Evolutionary conservation across 2,888 invertebrate genomes (phyloP).

Genomic region (Cheilosia variabilis): DNA sequence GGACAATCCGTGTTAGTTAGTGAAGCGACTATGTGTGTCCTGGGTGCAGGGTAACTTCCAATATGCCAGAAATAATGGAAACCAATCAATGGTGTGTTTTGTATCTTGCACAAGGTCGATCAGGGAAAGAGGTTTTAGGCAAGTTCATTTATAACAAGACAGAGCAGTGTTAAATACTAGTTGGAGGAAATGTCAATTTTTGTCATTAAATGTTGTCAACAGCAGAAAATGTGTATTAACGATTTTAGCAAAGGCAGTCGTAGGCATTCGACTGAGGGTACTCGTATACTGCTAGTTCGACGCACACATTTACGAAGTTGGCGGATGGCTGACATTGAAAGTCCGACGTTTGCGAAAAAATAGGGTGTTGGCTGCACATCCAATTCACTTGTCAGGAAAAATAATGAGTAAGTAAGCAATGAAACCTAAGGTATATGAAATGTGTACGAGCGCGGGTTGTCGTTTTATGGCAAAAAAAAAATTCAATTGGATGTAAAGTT

Average conservation of each 20-base stretch:
- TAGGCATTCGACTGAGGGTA: no score
- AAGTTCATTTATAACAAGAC: not conserved
- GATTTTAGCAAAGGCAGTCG: no score
- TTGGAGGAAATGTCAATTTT: slow-evolving; percentile 7
- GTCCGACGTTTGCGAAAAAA: slow-evolving; percentile 17
- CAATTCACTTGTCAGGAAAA: slow-evolving; percentile 41
- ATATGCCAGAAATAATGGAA: slow-evolving; percentile 39
- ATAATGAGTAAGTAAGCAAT: slow-evolving; percentile 13
- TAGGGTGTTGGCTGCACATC: slow-evolving; percentile 11
- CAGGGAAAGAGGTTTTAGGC: not conserved
- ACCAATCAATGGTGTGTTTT: slow-evolving; percentile 47
- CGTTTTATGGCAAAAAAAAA: no score
- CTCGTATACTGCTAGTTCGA: no score
- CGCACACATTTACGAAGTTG: slow-evolving; percentile 6
- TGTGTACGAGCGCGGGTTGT: no score
- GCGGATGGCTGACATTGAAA: slow-evolving; percentile 14
- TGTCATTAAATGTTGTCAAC: not conserved
- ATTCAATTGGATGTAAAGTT: no score
- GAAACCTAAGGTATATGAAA: not conserved
- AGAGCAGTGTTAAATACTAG: not conserved
- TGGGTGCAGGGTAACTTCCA: slow-evolving; percentile 4
- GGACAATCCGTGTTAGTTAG: slow-evolving; percentile 36
- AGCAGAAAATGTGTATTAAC: no score
- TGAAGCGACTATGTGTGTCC: slow-evolving; percentile 14
- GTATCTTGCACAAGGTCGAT: slow-evolving; percentile 36